Percentiles rank a stretch among this genome's conserved stretches.
Evolutionary conservation across 2,113 vertebrate genomes (phyloP).

Genomic region (Cebus imitator): DNA sequence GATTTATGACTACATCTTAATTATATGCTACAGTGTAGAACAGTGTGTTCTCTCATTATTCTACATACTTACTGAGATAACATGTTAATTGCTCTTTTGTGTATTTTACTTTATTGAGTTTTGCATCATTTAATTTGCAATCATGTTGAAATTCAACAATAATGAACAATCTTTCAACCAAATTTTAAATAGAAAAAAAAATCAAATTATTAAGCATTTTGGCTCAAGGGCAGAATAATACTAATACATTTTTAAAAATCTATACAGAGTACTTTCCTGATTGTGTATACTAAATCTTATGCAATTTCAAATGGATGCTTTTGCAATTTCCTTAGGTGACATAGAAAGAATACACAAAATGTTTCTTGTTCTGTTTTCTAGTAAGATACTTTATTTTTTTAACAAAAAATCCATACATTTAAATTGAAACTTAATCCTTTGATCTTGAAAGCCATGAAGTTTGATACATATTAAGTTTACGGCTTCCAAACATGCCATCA

Average conservation of each 20-base stretch:
- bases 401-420: conserved; percentile 70
- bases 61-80: conserved; percentile 77
- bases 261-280: background rate
- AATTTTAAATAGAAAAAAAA: conserved; percentile 44
- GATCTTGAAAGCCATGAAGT: conserved; percentile 50
- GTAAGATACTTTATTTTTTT: conserved; percentile 54
- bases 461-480: conserved; percentile 48
- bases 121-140: conserved; percentile 80
- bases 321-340: conserved; percentile 42
- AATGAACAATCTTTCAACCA: conserved; percentile 70
- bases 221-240: conserved; percentile 46
- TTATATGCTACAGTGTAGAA: conserved; percentile 66
- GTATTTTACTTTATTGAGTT: conserved; percentile 79
- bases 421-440: conserved; percentile 77
- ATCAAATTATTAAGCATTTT: conserved; percentile 59
- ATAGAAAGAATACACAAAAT: conserved; percentile 23
- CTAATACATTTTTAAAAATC: background rate
- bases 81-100: conserved; percentile 78
- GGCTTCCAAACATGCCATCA: conserved; percentile 68
- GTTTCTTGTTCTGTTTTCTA: conserved; percentile 46
- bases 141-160: conserved; percentile 73
- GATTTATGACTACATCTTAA: conserved; percentile 82
- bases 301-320: background rate
- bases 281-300: conserved; percentile 10
- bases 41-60: conserved; percentile 72